Evolutionary conservation across 2,113 vertebrate species (phyloP).

Genomic region (Melanotaenia duboulayi): DNA sequence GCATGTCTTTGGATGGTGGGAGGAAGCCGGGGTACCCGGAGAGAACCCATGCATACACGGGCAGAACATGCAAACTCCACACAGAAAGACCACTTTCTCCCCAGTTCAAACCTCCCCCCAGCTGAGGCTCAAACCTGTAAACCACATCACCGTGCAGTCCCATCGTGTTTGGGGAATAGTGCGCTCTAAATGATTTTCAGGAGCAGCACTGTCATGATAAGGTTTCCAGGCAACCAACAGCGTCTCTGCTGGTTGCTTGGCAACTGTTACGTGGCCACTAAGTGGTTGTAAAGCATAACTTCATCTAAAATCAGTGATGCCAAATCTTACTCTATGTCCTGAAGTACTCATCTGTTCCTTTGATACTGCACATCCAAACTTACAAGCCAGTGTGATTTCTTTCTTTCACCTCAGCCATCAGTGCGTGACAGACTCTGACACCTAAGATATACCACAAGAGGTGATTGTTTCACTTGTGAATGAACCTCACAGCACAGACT

Average conservation of each 20-base stretch:
- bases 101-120: too few species aligned
- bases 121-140: too few species aligned
- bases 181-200: not conserved
- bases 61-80: too few species aligned
- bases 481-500: slow-evolving; percentile 43
- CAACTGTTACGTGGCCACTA: not conserved
- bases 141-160: too few species aligned
- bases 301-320: not conserved
- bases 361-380: slow-evolving; percentile 1
- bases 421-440: slow-evolving; percentile 33
- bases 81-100: too few species aligned
- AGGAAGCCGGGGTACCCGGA: too few species aligned
- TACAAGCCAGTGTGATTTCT: slow-evolving; percentile 19
- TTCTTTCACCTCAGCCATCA: slow-evolving; percentile 35
- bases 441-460: slow-evolving; percentile 27
- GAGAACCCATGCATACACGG: too few species aligned
- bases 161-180: too few species aligned
- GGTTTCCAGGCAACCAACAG: not conserved
- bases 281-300: not conserved
- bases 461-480: slow-evolving; percentile 58
- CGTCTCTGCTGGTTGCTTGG: not conserved
- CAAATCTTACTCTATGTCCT: not conserved
- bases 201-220: not conserved
- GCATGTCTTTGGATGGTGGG: too few species aligned
- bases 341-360: slow-evolving; percentile 4